Evolutionary conservation across 2,888 invertebrate genomes (phyloP), one percentile per base, ranked within the genome.

Genomic region (Tenthredo amoena): DNA sequence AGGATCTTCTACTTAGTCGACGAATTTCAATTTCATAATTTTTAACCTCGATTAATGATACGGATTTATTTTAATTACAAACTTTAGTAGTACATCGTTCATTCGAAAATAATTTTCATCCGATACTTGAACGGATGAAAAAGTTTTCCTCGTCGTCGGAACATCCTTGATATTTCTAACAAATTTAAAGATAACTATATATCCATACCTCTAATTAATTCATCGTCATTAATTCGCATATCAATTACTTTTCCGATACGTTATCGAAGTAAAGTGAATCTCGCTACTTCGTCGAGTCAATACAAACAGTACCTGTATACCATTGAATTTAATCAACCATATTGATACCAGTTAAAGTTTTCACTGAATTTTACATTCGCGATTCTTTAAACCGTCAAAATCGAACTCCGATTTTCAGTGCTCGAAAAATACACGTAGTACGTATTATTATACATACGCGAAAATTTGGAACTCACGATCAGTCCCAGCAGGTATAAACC

Each of bases 61-160:
- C 55, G 55, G 55, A 55, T 55, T n/a, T 55, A 55, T 55, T 55
- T 55, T 55, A 55, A 55, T 55, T 55, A 55, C 55, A 55, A 55
- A 55, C 55, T 55, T 55, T n/a, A 55, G 10, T 12, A 55, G 55
- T 55, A 47, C 15, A 55, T 55, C 55, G n/a, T 55, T 55, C n/a
- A 55, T n/a, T 55, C 50, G 50, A 50, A n/a, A 50, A n/a, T 50
- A 6, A 50, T 50, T 50, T 50, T 2, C 50, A 50, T n/a, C 18
- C 1, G 5, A 50, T 50, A 50, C 18, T n/a, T 50, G 5, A 50
- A n/a, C 6, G 50, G 4, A 1, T 15, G 4, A 15, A 18, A 18
- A 47, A 47, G 47, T n/a, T 50, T 50, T 6, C 50, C 50, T n/a
- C 50, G 18, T 18, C 50, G 18, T 50, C 50, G 18, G 50, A 50